phyloP scores from a whole-genome alignment of 2,113 vertebrate species.

The Pangasianodon hypophthalmus region DNA sequence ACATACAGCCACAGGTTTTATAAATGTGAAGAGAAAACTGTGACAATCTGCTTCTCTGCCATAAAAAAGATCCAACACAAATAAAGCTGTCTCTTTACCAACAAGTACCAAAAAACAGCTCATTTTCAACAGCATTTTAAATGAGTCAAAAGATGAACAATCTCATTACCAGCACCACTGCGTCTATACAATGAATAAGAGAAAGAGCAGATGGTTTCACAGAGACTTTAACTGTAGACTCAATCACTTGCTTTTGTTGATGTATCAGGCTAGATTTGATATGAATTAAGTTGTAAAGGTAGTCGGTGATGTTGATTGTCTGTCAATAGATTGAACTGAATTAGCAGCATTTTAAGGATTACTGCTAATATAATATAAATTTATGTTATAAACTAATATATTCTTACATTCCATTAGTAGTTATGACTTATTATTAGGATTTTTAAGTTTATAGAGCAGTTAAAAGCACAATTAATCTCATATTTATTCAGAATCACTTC shows the following conservation, averaged over 20 bases:
- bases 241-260: slow-evolving; percentile 20
- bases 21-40: slow-evolving; percentile 1
- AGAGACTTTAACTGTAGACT: slow-evolving; percentile 24
- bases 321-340: not conserved
- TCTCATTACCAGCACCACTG: slow-evolving; percentile 10
- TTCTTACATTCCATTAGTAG: not conserved
- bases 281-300: not conserved
- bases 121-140: slow-evolving; percentile 33
- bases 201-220: slow-evolving; percentile 25
- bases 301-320: not conserved
- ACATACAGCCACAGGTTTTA: not conserved
- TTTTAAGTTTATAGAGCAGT: not conserved
- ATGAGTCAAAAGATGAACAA: slow-evolving; percentile 39
- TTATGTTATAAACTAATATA: not conserved
- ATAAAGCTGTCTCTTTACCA: slow-evolving; percentile 26
- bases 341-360: not conserved
- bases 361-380: not conserved
- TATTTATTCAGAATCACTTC: not conserved
- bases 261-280: not conserved
- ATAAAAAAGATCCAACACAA: slow-evolving; percentile 12
- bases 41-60: not conserved
- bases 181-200: slow-evolving; percentile 19
- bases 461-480: not conserved
- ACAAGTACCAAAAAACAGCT: slow-evolving; percentile 23
- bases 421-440: not conserved